These are phyloP conservation scores for Pangasius djambal DNA, from an alignment of 2,797 vertebrate genomes.

Conservation along the genomic window DNA sequence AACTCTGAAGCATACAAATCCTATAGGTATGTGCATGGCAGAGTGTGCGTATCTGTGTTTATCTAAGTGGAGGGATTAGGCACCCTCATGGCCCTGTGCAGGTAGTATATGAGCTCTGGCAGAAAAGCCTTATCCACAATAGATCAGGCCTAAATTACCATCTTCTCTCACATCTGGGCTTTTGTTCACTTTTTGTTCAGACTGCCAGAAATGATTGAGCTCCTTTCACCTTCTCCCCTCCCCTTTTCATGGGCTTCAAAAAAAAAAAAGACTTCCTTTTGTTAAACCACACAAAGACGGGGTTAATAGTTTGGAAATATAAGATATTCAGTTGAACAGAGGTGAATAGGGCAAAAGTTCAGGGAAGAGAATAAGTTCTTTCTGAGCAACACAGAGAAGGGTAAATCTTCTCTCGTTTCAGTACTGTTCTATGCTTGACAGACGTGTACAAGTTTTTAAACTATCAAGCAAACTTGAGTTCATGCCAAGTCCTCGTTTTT, in stretches of 20 bases:
- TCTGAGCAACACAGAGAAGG: slow-evolving; percentile 49
- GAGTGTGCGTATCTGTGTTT: slow-evolving; percentile 48
- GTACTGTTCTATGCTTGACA: slow-evolving; percentile 48
- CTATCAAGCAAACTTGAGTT: slow-evolving; percentile 25
- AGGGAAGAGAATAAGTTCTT: slow-evolving; percentile 63
- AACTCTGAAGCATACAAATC: neutral
- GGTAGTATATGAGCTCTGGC: slow-evolving; percentile 81
- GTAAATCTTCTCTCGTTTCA: slow-evolving; percentile 64
- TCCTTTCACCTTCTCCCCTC: slow-evolving; percentile 72
- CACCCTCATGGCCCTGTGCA: slow-evolving; percentile 68
- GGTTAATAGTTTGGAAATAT: slow-evolving; percentile 81
- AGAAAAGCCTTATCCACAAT: slow-evolving; percentile 83
- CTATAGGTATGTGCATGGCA: slow-evolving; percentile 1
- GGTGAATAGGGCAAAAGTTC: slow-evolving; percentile 78
- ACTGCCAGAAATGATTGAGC: slow-evolving; percentile 84
- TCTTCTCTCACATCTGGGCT: slow-evolving; percentile 85
- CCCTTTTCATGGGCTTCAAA: slow-evolving; percentile 68
- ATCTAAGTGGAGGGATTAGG: slow-evolving; percentile 53
- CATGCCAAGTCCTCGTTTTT: slow-evolving; percentile 4
- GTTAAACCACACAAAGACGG: slow-evolving; percentile 83
- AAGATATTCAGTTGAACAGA: slow-evolving; percentile 81
- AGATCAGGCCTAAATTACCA: slow-evolving; percentile 85
- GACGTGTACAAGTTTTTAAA: slow-evolving; percentile 31
- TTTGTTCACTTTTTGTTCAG: slow-evolving; percentile 78
- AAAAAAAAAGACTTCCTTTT: slow-evolving; percentile 75